Conservation (phyloP, 1,140 invertebrate species). For the Venustaconcha ellipsiformis region DNA sequence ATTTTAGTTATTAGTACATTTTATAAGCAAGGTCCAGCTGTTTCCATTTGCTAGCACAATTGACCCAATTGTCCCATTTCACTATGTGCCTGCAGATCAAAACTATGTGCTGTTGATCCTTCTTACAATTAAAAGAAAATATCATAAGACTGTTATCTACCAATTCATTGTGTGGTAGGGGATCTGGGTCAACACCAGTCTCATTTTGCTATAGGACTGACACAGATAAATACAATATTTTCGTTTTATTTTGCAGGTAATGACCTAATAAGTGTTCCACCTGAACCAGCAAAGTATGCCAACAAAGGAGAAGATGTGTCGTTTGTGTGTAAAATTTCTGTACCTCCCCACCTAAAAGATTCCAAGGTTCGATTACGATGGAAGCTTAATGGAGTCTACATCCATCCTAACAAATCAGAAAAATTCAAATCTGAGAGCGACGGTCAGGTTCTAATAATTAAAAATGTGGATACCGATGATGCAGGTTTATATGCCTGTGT, state of each 20-base stretch:
- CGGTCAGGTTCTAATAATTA: conserved; percentile 79
- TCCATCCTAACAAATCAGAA: conserved; percentile 21
- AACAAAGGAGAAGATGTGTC: conserved; percentile 23
- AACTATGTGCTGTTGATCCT: too few relatives aligned
- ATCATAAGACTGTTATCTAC: too few relatives aligned
- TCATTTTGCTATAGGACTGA: too few relatives aligned
- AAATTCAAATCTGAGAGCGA: conserved; percentile 13
- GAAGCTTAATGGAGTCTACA: conserved; percentile 28
- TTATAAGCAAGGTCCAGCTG: too few relatives aligned
- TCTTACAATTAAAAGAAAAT: too few relatives aligned
- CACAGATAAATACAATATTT: too few relatives aligned
- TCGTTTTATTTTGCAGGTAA: conserved; percentile 13
- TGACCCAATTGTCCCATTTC: too few relatives aligned
- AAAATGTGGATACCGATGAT: conserved; percentile 93
- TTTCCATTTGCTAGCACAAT: too few relatives aligned
- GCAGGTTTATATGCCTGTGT: conserved; percentile 95
- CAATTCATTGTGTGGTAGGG: too few relatives aligned
- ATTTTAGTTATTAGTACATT: too few relatives aligned
- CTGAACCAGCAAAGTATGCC: conserved; percentile 10
- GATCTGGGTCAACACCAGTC: too few relatives aligned
- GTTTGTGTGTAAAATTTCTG: conserved; percentile 11
- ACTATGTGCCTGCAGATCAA: too few relatives aligned
- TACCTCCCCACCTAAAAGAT: conserved; percentile 9
- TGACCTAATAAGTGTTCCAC: conserved; percentile 12
- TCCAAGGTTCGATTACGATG: conserved; percentile 11